phyloP scores from a whole-genome alignment of 1,140 invertebrate genomes.

The Ceratina calcarata region DNA sequence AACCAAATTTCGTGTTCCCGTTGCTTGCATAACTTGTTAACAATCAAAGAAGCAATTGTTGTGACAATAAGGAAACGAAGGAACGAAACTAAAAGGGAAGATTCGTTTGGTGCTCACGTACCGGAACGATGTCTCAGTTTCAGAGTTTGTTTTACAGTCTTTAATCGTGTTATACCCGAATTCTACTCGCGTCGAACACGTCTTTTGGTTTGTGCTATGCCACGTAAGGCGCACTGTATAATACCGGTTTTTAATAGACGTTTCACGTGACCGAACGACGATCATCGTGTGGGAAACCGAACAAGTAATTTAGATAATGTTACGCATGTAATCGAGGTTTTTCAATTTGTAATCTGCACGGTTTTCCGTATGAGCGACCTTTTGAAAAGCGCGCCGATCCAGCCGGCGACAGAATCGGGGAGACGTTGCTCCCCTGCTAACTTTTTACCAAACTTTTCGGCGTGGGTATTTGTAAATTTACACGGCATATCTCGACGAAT shows the following conservation, averaged over 20 bases:
- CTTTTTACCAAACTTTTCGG: neutral
- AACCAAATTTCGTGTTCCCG: slow-evolving; percentile 26
- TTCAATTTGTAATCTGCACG: slow-evolving; percentile 23
- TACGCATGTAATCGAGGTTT: slow-evolving; percentile 28
- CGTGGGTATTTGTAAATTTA: neutral
- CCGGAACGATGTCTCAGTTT: neutral
- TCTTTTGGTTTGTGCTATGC: slow-evolving; percentile 41
- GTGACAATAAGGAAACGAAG: slow-evolving; percentile 25
- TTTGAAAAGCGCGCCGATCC: slow-evolving; percentile 7
- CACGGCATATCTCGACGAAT: neutral
- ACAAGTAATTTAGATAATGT: slow-evolving; percentile 29
- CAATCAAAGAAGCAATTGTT: slow-evolving; percentile 12
- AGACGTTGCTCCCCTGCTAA: too few relatives aligned
- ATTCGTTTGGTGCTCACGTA: slow-evolving; percentile 8
- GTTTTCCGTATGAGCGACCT: slow-evolving; percentile 12
- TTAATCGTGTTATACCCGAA: neutral
- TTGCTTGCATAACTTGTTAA: slow-evolving; percentile 15
- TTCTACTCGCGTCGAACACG: neutral
- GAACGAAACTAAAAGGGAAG: neutral
- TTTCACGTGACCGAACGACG: slow-evolving; percentile 25
- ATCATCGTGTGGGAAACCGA: slow-evolving; percentile 21
- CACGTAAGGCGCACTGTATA: slow-evolving; percentile 33
- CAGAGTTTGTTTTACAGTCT: neutral
- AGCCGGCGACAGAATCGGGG: neutral
- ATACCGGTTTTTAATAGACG: slow-evolving; percentile 34